Base-by-base conservation (phyloP, 2,113 vertebrate genomes). In the Calidris pugnax region DNA sequence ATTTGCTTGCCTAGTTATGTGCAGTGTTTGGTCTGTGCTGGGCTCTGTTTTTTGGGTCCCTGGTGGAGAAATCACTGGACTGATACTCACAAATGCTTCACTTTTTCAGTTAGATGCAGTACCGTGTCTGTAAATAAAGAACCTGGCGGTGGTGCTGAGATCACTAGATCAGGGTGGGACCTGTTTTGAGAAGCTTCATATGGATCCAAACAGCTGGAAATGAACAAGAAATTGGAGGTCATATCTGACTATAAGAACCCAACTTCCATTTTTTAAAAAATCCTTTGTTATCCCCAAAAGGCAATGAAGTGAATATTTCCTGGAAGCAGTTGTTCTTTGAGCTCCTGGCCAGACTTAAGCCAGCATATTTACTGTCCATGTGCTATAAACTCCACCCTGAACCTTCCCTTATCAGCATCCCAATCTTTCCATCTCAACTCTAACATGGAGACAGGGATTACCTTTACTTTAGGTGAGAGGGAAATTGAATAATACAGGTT, bases 331-430 rank as follows among this genome's bases (percentile, higher is more conserved):
- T 60, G 4, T 14, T 90, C 16, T 21, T 69, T 73, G 57, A 69
- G 27, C 8, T 71, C 15, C 67, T 53, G 41, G 14, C 8, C 2
- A 2, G 41, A 78, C 14, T 30, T 32, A 4, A 74, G 4, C 20
- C 55, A 64, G 14, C 12, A 11, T 35, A 4, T 78, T 81, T 73
- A 30, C 45, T 62, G 19, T 53, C 21, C 27, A 35, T 0, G 0
- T 30, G 14, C 23, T 73, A 17, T 41, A 50, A 10, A 0, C 3
- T 73, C 6, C 2, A 3, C 12, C 22, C 26, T 28, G 33, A 23
- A 57, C 12, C 19, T 55, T 77, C 21, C 35, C 3, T 1, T 55
- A 33, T 37, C 43, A 32, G 4, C 5, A 73, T 14, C 33, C 15
- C 16, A 6, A 5, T 89, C 33, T 35, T 57, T 74, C 23, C 59